Evolutionary conservation across 2,888 invertebrate species (phyloP).

Genomic region (Drosophila koepferae): DNA sequence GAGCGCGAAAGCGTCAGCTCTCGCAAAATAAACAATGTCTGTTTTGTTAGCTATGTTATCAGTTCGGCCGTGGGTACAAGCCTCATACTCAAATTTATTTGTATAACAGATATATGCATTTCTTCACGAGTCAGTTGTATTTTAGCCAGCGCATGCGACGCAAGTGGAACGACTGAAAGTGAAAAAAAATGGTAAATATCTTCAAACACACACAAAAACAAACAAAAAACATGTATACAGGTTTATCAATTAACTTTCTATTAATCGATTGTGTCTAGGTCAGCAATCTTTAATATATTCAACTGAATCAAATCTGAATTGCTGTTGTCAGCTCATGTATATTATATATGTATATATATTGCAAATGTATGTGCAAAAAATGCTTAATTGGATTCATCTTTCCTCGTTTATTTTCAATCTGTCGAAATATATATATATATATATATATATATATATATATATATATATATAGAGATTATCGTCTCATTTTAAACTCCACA

Average conservation of each 20-base stretch:
- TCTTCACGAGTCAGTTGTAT: not conserved
- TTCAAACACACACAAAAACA: not conserved
- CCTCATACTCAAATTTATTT: not conserved
- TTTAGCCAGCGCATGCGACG: not conserved
- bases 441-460: not conserved
- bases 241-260: not conserved
- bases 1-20: not conserved
- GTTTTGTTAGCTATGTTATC: not conserved
- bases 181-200: slow-evolving; percentile 12
- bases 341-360: not conserved
- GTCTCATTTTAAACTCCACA: not conserved
- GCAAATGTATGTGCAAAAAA: not conserved
- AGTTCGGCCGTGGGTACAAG: not conserved
- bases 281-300: not conserved
- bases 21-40: slow-evolving; percentile 2
- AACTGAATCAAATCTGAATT: not conserved
- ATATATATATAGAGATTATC: not conserved
- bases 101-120: not conserved
- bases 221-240: not conserved
- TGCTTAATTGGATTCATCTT: not conserved
- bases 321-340: not conserved
- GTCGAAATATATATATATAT: not conserved
- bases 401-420: not conserved
- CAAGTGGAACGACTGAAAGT: not conserved
- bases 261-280: not conserved